phyloP scores from a whole-genome alignment of 2,888 invertebrate species.

The Agrochola circellaris region DNA sequence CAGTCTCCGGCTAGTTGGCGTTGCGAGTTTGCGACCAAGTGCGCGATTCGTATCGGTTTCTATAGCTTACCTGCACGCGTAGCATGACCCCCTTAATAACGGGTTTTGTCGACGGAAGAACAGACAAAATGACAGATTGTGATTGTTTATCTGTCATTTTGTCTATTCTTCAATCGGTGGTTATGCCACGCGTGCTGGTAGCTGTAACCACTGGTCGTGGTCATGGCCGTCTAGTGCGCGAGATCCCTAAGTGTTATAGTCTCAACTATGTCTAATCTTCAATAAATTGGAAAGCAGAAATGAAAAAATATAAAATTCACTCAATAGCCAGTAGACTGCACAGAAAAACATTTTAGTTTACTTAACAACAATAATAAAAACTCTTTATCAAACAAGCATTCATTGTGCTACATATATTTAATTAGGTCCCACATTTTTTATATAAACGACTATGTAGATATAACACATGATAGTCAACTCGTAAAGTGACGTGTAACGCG shows the following conservation, averaged over 20 bases:
- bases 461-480: conserved; percentile 15
- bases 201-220: no score
- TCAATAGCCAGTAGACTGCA: neutral
- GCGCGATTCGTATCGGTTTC: no score
- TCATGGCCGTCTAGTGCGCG: no score
- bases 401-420: conserved; percentile 22
- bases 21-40: no score
- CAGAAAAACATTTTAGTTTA: conserved; percentile 21
- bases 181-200: no score
- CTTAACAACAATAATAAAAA: neutral
- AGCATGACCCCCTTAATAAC: no score
- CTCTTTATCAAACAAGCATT: conserved; percentile 25
- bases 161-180: no score
- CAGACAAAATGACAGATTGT: no score
- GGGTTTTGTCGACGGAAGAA: no score
- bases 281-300: neutral
- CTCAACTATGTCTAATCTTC: neutral
- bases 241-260: neutral
- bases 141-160: no score
- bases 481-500: conserved; percentile 25
- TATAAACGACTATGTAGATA: neutral
- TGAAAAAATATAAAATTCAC: neutral
- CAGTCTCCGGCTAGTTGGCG: no score
- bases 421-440: conserved; percentile 17
- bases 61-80: no score